A percentile compares a stretch with the other conserved stretches of the same genome.
These are phyloP conservation scores for Hipparchia semele DNA, from an alignment of 2,888 invertebrate species.

Conservation along the genomic window DNA sequence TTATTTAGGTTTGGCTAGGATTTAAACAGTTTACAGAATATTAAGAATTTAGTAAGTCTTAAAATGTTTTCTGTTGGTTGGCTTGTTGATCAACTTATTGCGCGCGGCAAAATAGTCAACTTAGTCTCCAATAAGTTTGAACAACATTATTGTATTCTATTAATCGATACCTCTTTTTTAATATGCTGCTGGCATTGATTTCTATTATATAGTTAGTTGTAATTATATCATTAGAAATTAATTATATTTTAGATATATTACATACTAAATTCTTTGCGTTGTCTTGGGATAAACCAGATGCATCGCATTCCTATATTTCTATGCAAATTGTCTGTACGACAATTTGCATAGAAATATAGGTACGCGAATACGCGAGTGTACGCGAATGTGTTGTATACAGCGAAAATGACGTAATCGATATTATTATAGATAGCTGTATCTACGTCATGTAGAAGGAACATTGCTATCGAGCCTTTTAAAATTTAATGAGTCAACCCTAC, in stretches of 20 bases:
- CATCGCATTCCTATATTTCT: conserved; percentile 46
- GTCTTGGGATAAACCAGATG: conserved; percentile 22
- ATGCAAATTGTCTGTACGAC: conserved; percentile 62
- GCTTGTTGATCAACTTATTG: neutral
- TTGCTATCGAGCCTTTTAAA: conserved; percentile 13
- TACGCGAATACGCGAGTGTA: too few relatives aligned
- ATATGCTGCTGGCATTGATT: too few relatives aligned
- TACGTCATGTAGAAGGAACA: conserved; percentile 14
- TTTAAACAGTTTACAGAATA: too few relatives aligned
- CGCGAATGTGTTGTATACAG: conserved; percentile 57
- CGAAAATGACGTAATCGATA: conserved; percentile 61
- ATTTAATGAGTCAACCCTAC: neutral
- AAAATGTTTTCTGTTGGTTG: neutral
- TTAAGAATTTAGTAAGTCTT: neutral
- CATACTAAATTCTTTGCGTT: neutral
- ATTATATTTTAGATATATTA: neutral
- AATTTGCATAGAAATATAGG: too few relatives aligned
- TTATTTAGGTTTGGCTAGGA: neutral
- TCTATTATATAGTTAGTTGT: too few relatives aligned
- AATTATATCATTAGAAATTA: neutral
- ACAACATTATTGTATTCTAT: too few relatives aligned
- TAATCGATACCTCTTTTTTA: too few relatives aligned
- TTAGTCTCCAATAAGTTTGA: too few relatives aligned
- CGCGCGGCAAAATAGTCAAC: too few relatives aligned
- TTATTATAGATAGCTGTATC: conserved; percentile 38